Percentiles rank a stretch among this genome's conserved stretches.
phyloP scores from a whole-genome alignment of 2,797 vertebrate genomes.

The Glyptemys insculpta region DNA sequence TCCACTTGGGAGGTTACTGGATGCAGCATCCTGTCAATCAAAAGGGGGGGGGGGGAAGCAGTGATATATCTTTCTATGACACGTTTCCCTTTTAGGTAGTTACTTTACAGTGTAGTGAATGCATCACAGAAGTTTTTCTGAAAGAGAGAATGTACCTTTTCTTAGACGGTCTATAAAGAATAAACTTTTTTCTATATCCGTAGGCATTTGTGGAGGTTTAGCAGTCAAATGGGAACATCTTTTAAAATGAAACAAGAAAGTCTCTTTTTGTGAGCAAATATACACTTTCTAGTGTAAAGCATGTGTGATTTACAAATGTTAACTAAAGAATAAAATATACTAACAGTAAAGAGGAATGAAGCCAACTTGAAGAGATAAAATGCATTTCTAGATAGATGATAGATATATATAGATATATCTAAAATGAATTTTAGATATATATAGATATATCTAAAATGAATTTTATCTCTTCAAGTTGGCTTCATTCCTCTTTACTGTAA shows the following conservation, averaged over 20 bases:
- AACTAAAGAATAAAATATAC: neutral
- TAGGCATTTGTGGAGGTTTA: neutral
- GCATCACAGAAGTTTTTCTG: neutral
- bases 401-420: neutral
- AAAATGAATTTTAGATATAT: neutral
- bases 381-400: neutral
- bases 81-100: neutral
- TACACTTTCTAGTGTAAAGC: accelerated
- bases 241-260: accelerated
- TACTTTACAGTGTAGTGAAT: neutral
- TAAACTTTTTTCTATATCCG: neutral
- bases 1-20: neutral
- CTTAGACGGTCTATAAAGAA: neutral
- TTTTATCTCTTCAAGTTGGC: too few species aligned
- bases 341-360: neutral
- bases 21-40: neutral
- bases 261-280: accelerated
- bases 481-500: too few species aligned
- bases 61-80: neutral
- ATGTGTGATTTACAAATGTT: accelerated
- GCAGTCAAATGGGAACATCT: accelerated
- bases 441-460: too few species aligned
- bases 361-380: neutral
- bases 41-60: neutral
- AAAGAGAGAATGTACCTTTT: neutral